Conservation (phyloP, 2,797 vertebrate genomes). For the Syndactyla subalaris region DNA sequence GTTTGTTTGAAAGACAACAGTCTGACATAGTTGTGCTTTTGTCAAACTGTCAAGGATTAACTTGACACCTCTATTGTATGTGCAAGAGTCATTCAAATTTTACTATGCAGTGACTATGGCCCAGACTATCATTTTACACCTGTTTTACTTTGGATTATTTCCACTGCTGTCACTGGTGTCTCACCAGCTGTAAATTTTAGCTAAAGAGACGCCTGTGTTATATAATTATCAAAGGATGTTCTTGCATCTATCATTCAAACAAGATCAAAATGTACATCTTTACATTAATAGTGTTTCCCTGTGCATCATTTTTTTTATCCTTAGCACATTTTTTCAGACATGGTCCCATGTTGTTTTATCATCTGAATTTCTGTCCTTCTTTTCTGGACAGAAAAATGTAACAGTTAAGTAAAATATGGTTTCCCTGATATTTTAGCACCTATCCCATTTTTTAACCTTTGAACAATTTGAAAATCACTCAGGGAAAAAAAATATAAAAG, state of each 20-base stretch:
- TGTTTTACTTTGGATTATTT: background rate
- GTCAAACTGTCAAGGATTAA: background rate
- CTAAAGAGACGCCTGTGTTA: background rate
- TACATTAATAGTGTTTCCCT: background rate
- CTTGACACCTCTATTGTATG: background rate
- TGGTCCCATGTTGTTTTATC: background rate
- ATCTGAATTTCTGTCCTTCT: background rate
- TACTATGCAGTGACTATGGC: background rate
- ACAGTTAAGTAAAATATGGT: background rate
- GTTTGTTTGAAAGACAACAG: background rate
- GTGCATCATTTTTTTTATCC: background rate
- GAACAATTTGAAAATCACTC: background rate
- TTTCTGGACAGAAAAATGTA: background rate
- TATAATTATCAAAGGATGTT: background rate
- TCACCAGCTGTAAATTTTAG: slow-evolving; percentile 2
- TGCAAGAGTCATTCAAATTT: slow-evolving; percentile 9
- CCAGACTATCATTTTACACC: background rate
- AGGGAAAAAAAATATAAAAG: background rate
- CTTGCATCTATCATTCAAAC: background rate
- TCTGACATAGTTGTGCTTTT: background rate
- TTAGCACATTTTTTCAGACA: background rate
- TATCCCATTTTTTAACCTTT: background rate
- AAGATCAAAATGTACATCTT: background rate
- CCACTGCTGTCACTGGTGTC: background rate
- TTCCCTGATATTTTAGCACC: background rate